Base-by-base conservation (phyloP, 1,140 invertebrate genomes). In the Trichonephila clavata region DNA sequence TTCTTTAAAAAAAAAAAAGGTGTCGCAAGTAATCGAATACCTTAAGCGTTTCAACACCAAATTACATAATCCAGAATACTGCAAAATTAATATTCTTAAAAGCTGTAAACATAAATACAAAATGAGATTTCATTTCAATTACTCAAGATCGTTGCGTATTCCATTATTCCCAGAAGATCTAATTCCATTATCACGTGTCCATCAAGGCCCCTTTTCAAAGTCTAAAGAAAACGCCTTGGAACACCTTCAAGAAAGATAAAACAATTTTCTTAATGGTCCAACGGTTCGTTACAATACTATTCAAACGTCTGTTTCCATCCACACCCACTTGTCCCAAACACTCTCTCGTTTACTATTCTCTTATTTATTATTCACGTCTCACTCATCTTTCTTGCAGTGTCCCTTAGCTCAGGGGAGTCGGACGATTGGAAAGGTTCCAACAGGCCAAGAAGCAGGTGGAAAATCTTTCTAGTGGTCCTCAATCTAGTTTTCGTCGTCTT, bases 401-500 rank as follows among this genome's bases (percentile, higher is more conserved):
- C 91, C 91, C 39, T 39, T 92, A 60, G 91, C 91, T 16, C 61
- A 92, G 27, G 91, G 1, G 91, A 92, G 16, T 63, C 91, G 32
- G 91, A 92, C 59, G 91, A 92, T 60, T 92, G 91, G 91, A 92
- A 92, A 50, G 91, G 83, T 60, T 86, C 91, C 14, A 92, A 86
- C 81, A 61, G 91, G 21, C 81, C 81, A n/a, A 60, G 81, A 10
- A 92, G 91, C 63, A 65, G 91, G 60, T 92, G 91, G 91, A 92
- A 86, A 65, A 71, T 86, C 43, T 71, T 61, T 61, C 50, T 92
- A 2, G 43, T 92, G 18, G 91, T 86, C 7, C 63, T 92, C 32
- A 92, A 92, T 43, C 24, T 92, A 57, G n/a, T 68, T 39, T 92
- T 92, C 60, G 24, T 92, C 61, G 60, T 84, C 63, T 59, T 92